Conservation (phyloP, 2,888 invertebrate genomes). For the Euproctis similis region DNA sequence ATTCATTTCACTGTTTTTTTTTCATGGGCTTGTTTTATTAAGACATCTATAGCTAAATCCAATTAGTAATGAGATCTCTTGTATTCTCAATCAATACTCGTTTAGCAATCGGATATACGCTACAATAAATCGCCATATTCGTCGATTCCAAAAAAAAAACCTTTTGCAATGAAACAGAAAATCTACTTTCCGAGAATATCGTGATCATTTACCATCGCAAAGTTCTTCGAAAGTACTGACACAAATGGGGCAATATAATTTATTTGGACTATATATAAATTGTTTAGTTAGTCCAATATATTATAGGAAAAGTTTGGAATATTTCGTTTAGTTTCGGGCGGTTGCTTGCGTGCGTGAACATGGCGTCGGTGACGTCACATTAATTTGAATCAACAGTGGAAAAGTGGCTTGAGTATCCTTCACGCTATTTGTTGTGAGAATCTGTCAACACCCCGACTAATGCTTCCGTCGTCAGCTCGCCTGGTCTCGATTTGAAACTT, state of each 20-base stretch:
- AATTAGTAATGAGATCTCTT: no score
- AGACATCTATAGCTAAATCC: no score
- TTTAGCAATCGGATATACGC: no score
- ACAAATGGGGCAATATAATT: not conserved
- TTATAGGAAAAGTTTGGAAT: conserved; percentile 20
- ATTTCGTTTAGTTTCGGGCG: conserved; percentile 32
- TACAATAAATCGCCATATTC: no score
- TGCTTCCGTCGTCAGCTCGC: conserved; percentile 68
- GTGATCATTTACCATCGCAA: no score
- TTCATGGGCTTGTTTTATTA: no score
- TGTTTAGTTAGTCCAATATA: conserved; percentile 18
- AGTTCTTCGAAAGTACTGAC: not conserved
- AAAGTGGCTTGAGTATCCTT: conserved; percentile 57
- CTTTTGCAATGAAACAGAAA: no score
- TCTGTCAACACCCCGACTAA: conserved; percentile 67
- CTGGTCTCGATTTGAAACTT: conserved; percentile 53
- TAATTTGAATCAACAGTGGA: conserved; percentile 71
- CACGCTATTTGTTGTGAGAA: conserved; percentile 57
- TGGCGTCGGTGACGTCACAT: conserved; percentile 50
- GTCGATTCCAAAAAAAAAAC: no score
- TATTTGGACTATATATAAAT: conserved; percentile 5
- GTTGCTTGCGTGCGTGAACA: conserved; percentile 34
- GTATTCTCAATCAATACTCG: no score
- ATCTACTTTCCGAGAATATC: no score
- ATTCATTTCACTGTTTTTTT: no score